Conservation (phyloP, 2,888 invertebrate genomes). For the Belgica antarctica region DNA sequence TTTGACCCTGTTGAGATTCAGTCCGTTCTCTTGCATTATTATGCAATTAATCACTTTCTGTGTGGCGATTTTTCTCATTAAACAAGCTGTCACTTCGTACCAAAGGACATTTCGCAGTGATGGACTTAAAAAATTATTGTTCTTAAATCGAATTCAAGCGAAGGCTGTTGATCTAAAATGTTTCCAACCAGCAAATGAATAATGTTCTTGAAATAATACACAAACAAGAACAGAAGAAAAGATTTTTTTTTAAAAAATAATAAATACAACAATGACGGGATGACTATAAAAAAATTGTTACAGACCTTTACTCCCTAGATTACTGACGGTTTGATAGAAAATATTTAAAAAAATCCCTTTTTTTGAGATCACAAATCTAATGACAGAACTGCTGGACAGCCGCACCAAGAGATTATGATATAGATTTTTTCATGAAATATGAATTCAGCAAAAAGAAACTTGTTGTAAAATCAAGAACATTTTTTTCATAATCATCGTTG, state of each 20-base stretch:
- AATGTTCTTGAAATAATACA: neutral
- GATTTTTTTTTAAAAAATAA: neutral
- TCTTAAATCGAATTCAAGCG: too few relatives aligned
- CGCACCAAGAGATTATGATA: conserved; percentile 24
- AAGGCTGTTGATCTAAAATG: too few relatives aligned
- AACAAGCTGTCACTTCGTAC: neutral
- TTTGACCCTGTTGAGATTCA: neutral
- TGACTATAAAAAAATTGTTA: too few relatives aligned
- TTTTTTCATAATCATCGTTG: neutral
- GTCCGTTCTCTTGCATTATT: neutral
- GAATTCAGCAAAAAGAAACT: conserved; percentile 25
- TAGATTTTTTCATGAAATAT: conserved; percentile 27
- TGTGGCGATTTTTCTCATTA: neutral
- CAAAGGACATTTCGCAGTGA: conserved; percentile 1
- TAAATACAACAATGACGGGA: neutral
- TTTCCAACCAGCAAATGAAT: neutral
- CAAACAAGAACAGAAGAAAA: conserved; percentile 18
- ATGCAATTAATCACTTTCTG: neutral
- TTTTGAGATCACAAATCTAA: conserved; percentile 1
- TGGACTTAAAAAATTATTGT: neutral
- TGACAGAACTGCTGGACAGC: too few relatives aligned
- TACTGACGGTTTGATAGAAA: too few relatives aligned
- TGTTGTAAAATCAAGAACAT: conserved; percentile 16
- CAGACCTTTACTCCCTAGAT: too few relatives aligned
- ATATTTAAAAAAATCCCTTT: too few relatives aligned